phyloP scores from a whole-genome alignment of 2,888 invertebrate genomes.

The Callimorpha dominula region DNA sequence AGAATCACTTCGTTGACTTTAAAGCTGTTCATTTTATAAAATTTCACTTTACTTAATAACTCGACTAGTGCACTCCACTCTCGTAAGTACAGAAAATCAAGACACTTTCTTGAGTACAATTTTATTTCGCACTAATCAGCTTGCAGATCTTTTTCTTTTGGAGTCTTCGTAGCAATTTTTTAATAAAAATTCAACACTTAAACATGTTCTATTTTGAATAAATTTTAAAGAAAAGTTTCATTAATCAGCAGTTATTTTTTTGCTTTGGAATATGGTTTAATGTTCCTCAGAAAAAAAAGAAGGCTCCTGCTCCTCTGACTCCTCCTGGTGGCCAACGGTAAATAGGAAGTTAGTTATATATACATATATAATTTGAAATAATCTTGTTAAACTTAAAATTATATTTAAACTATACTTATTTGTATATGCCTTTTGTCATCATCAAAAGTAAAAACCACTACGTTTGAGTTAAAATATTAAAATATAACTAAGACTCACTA shows the following conservation, averaged over 20 bases:
- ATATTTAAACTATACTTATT: too few relatives aligned
- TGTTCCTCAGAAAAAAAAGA: background rate
- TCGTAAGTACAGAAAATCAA: conserved; percentile 12
- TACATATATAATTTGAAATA: too few relatives aligned
- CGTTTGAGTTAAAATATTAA: background rate
- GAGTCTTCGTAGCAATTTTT: background rate
- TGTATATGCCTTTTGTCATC: too few relatives aligned
- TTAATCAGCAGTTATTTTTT: background rate
- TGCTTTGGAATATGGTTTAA: background rate
- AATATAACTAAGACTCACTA: background rate
- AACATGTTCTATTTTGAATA: background rate
- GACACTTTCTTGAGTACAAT: conserved; percentile 10
- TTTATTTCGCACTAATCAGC: conserved; percentile 12
- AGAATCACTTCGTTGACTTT: conserved; percentile 11
- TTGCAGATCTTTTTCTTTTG: background rate
- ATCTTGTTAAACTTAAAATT: too few relatives aligned
- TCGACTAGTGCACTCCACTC: conserved; percentile 7
- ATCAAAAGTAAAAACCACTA: too few relatives aligned
- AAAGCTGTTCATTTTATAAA: conserved; percentile 15
- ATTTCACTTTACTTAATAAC: conserved; percentile 17
- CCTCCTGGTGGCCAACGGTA: background rate
- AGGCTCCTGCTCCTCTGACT: background rate
- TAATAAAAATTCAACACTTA: background rate
- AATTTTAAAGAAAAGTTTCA: background rate
- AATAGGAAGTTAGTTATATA: background rate